Percentiles rank a stretch among this genome's conserved stretches.
Evolutionary conservation across 2,797 vertebrate genomes (phyloP).

Genomic region (Prunella strophiata): DNA sequence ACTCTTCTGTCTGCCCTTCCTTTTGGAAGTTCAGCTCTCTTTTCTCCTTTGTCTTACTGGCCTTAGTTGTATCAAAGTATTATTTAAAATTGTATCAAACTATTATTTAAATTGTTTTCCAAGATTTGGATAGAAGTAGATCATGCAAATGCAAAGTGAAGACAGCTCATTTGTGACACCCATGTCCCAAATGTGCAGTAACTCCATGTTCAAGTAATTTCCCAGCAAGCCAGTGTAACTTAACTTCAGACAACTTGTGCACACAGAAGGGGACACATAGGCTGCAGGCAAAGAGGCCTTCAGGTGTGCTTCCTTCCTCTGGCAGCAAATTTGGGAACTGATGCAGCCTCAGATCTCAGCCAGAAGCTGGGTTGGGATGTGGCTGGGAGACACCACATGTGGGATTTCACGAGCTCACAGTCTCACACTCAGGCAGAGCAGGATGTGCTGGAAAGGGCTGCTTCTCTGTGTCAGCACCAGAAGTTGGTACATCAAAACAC

Average conservation of each 20-base stretch:
- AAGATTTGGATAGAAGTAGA: not conserved
- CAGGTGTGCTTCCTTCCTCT: not conserved
- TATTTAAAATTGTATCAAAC: not conserved
- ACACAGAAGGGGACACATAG: fast-evolving
- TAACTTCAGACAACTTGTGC: not conserved
- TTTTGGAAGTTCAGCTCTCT: not conserved
- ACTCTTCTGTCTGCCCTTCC: not conserved
- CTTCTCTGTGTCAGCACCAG: not conserved
- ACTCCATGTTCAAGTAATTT: not conserved
- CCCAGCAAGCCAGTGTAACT: not conserved
- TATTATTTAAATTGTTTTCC: not conserved
- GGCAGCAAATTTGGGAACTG: not conserved
- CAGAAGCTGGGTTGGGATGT: not conserved
- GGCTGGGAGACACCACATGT: fast-evolving
- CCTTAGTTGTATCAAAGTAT: not conserved
- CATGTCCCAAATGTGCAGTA: not conserved
- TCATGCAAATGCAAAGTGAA: not conserved
- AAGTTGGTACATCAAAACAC: not conserved
- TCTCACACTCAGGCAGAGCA: not conserved
- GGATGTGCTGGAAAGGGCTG: not conserved
- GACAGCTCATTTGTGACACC: not conserved
- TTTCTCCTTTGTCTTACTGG: not conserved
- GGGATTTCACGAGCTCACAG: not conserved
- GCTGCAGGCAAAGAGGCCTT: not conserved
- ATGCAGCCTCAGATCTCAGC: not conserved